phyloP scores from a whole-genome alignment of 2,888 invertebrate genomes.

The Machimus rusticus region DNA sequence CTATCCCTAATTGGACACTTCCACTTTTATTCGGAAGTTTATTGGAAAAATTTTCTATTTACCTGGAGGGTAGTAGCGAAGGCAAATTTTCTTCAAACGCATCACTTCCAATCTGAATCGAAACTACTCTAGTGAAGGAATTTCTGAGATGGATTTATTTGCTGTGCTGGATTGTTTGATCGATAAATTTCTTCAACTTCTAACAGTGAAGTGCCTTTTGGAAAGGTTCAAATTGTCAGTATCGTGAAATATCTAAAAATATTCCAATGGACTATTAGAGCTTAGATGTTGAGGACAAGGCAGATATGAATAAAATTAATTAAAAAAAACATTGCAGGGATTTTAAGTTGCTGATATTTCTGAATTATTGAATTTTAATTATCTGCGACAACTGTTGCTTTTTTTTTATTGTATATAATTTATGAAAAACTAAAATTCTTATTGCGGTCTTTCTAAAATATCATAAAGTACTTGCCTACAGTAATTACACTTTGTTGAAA shows the following conservation, averaged over 20 bases:
- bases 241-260: neutral
- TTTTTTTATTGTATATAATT: too few species aligned
- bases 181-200: neutral
- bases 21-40: neutral
- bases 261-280: neutral
- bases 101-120: conserved; percentile 57
- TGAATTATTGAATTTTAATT: too few species aligned
- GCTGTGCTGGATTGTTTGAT: neutral
- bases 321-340: neutral
- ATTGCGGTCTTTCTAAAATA: too few species aligned
- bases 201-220: neutral
- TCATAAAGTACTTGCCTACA: too few species aligned
- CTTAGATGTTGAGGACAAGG: neutral
- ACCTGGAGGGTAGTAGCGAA: conserved; percentile 78
- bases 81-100: conserved; percentile 73
- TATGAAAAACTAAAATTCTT: too few species aligned
- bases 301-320: neutral
- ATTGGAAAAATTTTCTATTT: conserved; percentile 44
- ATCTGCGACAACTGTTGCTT: too few species aligned
- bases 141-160: neutral
- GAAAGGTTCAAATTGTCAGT: neutral
- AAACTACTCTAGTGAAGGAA: neutral
- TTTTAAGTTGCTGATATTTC: too few species aligned
- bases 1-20: conserved; percentile 64
- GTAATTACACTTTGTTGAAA: too few species aligned